Evolutionary conservation across 2,888 invertebrate species (phyloP).

Genomic region (Odiellus spinosus): DNA sequence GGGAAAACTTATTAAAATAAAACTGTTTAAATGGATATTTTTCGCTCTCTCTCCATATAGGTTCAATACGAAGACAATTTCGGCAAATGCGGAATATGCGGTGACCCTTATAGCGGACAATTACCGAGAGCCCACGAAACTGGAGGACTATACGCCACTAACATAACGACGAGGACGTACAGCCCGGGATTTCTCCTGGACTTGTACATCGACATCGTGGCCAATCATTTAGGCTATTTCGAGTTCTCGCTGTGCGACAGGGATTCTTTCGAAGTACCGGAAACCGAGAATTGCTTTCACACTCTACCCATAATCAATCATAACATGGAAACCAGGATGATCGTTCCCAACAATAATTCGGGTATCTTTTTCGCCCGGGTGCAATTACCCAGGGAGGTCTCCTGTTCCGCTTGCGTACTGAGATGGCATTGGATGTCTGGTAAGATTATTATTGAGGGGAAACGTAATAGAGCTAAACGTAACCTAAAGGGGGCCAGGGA

Average conservation of each 20-base stretch:
- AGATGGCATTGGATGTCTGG: conserved; percentile 22
- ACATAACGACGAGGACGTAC: conserved; percentile 17
- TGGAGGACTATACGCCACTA: conserved; percentile 18
- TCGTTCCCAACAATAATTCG: conserved; percentile 13
- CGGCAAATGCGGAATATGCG: conserved; percentile 22
- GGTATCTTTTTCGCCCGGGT: conserved; percentile 17
- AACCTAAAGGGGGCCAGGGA: too few relatives aligned
- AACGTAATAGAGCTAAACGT: too few relatives aligned
- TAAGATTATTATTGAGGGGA: too few relatives aligned
- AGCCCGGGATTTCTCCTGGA: conserved; percentile 18
- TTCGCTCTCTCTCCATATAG: too few relatives aligned
- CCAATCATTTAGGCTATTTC: conserved; percentile 21
- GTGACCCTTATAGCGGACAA: conserved; percentile 17
- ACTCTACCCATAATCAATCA: conserved; percentile 12
- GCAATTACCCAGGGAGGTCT: conserved; percentile 14
- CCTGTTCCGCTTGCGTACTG: conserved; percentile 18
- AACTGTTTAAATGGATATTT: too few relatives aligned
- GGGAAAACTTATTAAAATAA: too few relatives aligned
- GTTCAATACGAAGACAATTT: conserved; percentile 16
- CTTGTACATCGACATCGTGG: conserved; percentile 18
- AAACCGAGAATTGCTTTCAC: conserved; percentile 20
- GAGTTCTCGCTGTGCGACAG: conserved; percentile 18
- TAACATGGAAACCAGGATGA: conserved; percentile 9
- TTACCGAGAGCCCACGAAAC: conserved; percentile 19
- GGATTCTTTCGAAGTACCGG: conserved; percentile 9